Base-by-base conservation (phyloP, 2,797 vertebrate species). In the Gambusia yucatana region DNA sequence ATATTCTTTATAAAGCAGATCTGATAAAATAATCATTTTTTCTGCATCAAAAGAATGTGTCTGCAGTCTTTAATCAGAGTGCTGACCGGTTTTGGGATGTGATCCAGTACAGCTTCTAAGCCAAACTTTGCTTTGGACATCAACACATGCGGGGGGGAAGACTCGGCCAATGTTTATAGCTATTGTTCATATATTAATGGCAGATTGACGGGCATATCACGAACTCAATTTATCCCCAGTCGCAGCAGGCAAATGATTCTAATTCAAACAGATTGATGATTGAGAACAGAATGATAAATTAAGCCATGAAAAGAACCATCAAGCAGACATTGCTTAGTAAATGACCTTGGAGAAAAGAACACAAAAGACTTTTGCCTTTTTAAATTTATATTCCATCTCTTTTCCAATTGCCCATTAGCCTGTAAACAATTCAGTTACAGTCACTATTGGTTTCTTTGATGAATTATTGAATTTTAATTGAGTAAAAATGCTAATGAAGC, bases 221-320 rank as follows among this genome's bases (percentile, higher is more conserved):
- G 2, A 78, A 83, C 81, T 89, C 82, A 81, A 90, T 92, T 88
- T 83, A 86, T 84, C 76, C 72, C 75, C 80, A 87, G 88, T 89
- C 89, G 91, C 76, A 74, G 75, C n/a, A 39, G 76, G 57, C 59
- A 85, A 81, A 84, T 88, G 81, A 88, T 84, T 74, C 63, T 91
- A 89, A 93, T 91, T 89, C 75, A 83, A 87, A 86, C 48, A 67
- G 85, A 91, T 88, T 79, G 76, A 65, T 86, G 87, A 89, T 77
- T 84, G 85, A 72, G 82, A 85, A 86, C 22, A 79, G 76, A 71
- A 78, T 82, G 87, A 92, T 86, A 83, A 88, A 91, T 79, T 80
- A 88, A 72, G 81, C 77, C 52, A n/a, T 28, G 80, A 33, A 22
- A 76, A 55, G 83, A 81, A 39, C 75, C 69, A 84, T 85, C 85